A percentile compares a stretch with the other conserved stretches of the same genome.
Evolutionary conservation across 2,113 vertebrate genomes (phyloP).

Genomic region (Dicrurus megarhynchus): DNA sequence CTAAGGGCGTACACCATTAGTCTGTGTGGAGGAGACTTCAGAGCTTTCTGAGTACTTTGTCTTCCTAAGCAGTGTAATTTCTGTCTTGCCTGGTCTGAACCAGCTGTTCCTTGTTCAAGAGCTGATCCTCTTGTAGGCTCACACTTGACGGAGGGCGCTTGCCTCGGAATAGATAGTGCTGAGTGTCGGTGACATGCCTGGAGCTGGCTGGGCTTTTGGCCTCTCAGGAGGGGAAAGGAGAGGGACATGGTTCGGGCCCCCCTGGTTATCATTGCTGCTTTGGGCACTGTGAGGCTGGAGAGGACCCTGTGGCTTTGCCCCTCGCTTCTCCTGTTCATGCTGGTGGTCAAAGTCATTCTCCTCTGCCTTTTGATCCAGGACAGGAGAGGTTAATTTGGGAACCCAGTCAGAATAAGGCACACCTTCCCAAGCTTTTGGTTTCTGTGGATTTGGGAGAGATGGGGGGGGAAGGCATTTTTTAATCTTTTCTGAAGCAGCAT

Average conservation of each 20-base stretch:
- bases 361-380: background rate
- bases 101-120: conserved; percentile 25
- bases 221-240: background rate
- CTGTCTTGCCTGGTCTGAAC: background rate
- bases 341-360: background rate
- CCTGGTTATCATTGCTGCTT: background rate
- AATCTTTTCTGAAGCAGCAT: background rate
- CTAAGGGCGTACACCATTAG: background rate
- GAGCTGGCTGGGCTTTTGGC: background rate
- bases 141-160: background rate
- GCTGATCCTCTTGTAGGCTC: conserved; percentile 2
- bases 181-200: conserved; percentile 21
- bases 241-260: fast-evolving
- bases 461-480: background rate
- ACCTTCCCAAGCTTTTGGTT: background rate
- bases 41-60: background rate
- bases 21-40: background rate
- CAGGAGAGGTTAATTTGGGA: background rate
- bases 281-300: background rate
- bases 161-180: background rate
- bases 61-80: background rate
- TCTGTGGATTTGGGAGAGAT: background rate
- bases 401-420: background rate
- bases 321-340: background rate
- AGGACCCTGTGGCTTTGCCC: background rate